These are phyloP conservation scores for Napeogenes inachia DNA, from an alignment of 2,888 invertebrate species.

Conservation along the genomic window DNA sequence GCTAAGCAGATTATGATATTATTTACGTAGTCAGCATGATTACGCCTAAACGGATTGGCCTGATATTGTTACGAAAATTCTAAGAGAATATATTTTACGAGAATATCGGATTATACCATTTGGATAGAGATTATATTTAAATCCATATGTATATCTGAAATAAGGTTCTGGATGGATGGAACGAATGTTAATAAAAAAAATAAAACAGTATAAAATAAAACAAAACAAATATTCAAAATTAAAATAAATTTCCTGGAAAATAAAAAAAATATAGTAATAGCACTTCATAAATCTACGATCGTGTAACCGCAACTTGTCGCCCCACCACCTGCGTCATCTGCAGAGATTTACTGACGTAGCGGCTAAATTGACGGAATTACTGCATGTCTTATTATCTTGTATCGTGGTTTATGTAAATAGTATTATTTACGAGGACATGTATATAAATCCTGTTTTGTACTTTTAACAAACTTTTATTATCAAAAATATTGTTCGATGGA, in stretches of 20 bases:
- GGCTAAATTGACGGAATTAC: background rate
- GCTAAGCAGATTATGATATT: slow-evolving; percentile 40
- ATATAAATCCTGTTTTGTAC: too few relatives aligned
- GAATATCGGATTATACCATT: too few relatives aligned
- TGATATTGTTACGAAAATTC: slow-evolving; percentile 2
- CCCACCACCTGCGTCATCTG: slow-evolving; percentile 28
- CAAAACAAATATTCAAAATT: too few relatives aligned
- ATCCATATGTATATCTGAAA: too few relatives aligned
- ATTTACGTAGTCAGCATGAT: slow-evolving; percentile 31
- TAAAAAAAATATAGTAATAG: background rate
- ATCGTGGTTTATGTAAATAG: background rate
- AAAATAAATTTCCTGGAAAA: background rate
- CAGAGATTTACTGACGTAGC: slow-evolving; percentile 29
- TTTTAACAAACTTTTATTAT: too few relatives aligned
- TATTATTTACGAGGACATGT: too few relatives aligned
- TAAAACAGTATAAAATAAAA: too few relatives aligned
- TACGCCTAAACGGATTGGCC: slow-evolving; percentile 16
- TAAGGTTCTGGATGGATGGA: too few relatives aligned
- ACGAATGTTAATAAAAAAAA: too few relatives aligned
- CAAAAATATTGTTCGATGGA: too few relatives aligned
- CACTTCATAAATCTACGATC: background rate
- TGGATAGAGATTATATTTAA: too few relatives aligned
- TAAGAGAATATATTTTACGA: background rate
- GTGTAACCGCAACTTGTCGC: background rate
- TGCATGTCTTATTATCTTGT: background rate